Evolutionary conservation across 2,888 invertebrate genomes (phyloP).

Genomic region (Pandemis corylana): DNA sequence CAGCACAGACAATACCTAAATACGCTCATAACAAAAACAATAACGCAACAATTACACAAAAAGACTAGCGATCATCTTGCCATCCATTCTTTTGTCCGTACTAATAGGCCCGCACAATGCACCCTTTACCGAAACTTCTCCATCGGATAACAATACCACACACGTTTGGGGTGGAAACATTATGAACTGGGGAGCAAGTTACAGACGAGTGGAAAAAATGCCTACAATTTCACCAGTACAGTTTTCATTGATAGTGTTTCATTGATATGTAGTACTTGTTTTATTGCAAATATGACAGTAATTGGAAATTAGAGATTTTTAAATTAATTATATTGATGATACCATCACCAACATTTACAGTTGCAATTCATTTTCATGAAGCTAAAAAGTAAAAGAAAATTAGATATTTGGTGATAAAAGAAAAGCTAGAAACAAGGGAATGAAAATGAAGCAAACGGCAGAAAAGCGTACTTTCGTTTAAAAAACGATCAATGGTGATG

Average conservation of each 20-base stretch:
- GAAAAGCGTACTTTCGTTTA: no score
- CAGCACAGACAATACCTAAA: not conserved
- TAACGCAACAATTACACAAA: slow-evolving; percentile 40
- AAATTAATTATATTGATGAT: no score
- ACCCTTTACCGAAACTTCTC: slow-evolving; percentile 71
- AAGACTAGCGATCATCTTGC: slow-evolving; percentile 37
- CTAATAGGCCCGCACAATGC: slow-evolving; percentile 46
- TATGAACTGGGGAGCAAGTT: slow-evolving; percentile 52
- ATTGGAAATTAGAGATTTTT: no score
- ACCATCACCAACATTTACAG: not conserved
- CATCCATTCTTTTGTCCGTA: slow-evolving; percentile 47
- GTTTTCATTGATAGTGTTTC: not conserved
- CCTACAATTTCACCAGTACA: not conserved
- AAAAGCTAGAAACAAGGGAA: no score
- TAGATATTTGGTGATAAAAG: no score
- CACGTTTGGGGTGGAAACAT: slow-evolving; percentile 63
- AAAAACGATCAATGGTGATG: no score
- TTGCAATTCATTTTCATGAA: not conserved
- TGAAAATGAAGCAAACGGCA: no score
- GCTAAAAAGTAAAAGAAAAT: no score
- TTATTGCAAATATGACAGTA: no score
- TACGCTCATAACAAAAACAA: slow-evolving; percentile 17
- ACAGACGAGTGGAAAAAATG: slow-evolving; percentile 46
- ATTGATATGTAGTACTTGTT: no score
- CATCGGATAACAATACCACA: slow-evolving; percentile 67